Evolutionary conservation across 2,113 vertebrate species (phyloP).

Genomic region (Neogale vison): DNA sequence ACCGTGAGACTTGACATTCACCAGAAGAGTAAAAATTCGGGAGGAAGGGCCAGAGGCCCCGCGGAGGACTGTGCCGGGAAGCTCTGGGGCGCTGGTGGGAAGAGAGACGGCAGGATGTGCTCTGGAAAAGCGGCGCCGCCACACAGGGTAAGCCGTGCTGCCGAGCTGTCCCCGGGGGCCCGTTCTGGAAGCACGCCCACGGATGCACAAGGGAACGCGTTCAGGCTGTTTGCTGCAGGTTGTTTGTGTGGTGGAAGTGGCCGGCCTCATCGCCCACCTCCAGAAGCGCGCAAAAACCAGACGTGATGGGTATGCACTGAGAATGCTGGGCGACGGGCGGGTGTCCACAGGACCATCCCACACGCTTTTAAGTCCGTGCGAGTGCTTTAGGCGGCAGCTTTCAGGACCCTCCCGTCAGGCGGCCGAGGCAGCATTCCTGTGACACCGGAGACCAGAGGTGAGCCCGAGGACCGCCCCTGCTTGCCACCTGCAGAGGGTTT

Average conservation of each 20-base stretch:
- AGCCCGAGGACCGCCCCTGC: background rate
- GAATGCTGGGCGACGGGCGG: background rate
- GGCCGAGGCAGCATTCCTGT: fast-evolving
- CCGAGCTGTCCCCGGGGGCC: background rate
- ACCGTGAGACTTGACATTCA: background rate
- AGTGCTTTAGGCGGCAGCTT: background rate
- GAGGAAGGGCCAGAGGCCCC: fast-evolving
- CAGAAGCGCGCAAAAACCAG: background rate
- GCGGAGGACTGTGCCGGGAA: background rate
- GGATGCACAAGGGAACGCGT: background rate
- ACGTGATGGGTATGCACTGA: fast-evolving
- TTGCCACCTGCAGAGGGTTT: background rate
- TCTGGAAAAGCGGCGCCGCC: background rate
- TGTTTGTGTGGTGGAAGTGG: background rate
- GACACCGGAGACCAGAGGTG: background rate
- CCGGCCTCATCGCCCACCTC: background rate
- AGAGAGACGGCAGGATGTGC: fast-evolving
- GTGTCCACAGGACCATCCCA: background rate
- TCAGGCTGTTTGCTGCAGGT: background rate
- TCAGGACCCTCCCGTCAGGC: background rate
- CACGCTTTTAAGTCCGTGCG: background rate
- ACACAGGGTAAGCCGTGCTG: background rate
- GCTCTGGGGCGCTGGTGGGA: fast-evolving
- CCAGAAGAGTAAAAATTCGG: background rate
- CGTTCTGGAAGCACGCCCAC: background rate